Conservation (phyloP, 2,797 vertebrate genomes). For the Diplodus puntazzo region DNA sequence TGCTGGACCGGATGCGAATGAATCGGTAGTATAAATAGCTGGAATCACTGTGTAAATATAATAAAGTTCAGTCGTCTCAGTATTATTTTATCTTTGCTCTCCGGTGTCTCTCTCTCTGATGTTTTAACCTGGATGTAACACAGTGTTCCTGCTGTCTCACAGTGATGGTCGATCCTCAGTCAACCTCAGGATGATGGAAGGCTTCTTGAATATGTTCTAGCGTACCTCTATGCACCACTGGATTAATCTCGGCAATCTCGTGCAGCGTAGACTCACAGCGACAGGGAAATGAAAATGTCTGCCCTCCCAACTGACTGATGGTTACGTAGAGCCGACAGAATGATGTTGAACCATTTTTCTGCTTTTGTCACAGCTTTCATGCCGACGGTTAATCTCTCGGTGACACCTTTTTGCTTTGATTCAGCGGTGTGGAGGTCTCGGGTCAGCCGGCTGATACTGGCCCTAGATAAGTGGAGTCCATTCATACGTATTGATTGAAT, state of each 20-base stretch:
- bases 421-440: slow-evolving; percentile 1
- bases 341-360: slow-evolving; percentile 15
- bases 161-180: slow-evolving; percentile 8
- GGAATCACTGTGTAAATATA: neutral
- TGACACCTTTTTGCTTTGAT: slow-evolving; percentile 15
- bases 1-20: neutral
- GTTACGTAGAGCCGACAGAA: neutral
- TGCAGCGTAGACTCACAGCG: slow-evolving; percentile 6
- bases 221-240: slow-evolving; percentile 1
- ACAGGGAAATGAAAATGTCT: slow-evolving; percentile 43
- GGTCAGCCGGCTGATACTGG: neutral
- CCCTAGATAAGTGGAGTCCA: neutral
- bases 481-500: slow-evolving; percentile 20
- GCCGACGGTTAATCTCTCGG: neutral
- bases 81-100: neutral
- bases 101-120: neutral
- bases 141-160: slow-evolving; percentile 15
- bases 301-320: slow-evolving; percentile 17
- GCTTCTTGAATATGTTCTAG: slow-evolving; percentile 20
- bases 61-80: neutral
- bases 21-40: neutral
- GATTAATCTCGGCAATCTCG: slow-evolving; percentile 25
- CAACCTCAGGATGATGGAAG: slow-evolving; percentile 5
- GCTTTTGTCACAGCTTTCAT: slow-evolving; percentile 23
- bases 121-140: neutral